Conservation (phyloP, 2,888 invertebrate species). For the Drosophila vallismaia region DNA sequence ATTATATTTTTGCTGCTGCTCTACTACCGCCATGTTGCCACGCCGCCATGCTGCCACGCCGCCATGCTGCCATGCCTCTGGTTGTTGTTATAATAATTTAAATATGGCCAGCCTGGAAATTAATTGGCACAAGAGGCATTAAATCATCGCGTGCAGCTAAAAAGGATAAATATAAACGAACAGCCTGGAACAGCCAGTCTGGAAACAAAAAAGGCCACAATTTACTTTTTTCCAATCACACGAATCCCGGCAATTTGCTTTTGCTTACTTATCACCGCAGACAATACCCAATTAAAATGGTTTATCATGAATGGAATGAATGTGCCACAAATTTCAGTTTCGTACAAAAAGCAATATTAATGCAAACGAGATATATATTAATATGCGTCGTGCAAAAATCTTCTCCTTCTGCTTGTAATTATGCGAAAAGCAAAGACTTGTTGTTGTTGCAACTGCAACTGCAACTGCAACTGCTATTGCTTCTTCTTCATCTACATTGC, state of each 20-base stretch:
- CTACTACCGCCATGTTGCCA: neutral
- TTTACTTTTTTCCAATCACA: conserved; percentile 41
- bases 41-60: too few species aligned
- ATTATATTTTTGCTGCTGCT: conserved; percentile 59
- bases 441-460: conserved; percentile 42
- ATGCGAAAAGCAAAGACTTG: conserved; percentile 64
- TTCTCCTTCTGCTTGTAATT: conserved; percentile 55
- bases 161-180: conserved; percentile 64
- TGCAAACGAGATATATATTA: conserved; percentile 41
- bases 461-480: conserved; percentile 24
- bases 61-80: conserved; percentile 14
- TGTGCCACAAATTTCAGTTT: neutral
- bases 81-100: conserved; percentile 67
- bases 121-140: conserved; percentile 76
- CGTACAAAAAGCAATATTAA: conserved; percentile 25
- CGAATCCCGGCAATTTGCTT: conserved; percentile 23
- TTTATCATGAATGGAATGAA: conserved; percentile 10
- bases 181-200: conserved; percentile 8
- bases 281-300: conserved; percentile 29
- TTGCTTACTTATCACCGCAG: conserved; percentile 25
- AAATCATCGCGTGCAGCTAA: conserved; percentile 79
- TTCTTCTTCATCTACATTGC: conserved; percentile 68
- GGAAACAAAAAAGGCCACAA: conserved; percentile 40
- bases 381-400: conserved; percentile 47
- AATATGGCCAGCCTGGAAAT: conserved; percentile 69